These are phyloP conservation scores for Oligia latruncula DNA, from an alignment of 2,888 invertebrate species.

Conservation along the genomic window DNA sequence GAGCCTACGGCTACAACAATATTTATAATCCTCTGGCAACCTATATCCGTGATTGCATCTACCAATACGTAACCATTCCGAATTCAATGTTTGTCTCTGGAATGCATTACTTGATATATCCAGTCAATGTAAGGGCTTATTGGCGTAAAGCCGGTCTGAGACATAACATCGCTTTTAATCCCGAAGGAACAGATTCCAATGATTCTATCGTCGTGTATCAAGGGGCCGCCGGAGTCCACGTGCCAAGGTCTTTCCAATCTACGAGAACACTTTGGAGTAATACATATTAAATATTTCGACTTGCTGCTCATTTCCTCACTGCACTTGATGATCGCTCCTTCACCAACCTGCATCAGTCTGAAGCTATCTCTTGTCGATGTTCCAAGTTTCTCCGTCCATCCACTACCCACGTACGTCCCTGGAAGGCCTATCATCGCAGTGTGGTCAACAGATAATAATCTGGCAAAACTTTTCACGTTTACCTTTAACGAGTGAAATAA, in stretches of 20 bases:
- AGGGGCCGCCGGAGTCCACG: conserved; percentile 20
- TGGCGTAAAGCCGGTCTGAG: background rate
- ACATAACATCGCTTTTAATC: background rate
- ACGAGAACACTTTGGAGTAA: conserved; percentile 5
- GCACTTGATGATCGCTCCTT: conserved; percentile 2
- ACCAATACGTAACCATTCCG: background rate
- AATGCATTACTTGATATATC: conserved; percentile 3
- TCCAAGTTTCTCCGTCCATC: background rate
- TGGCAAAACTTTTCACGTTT: background rate
- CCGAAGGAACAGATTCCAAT: conserved; percentile 14
- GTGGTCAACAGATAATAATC: conserved; percentile 9
- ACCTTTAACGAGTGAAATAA: conserved; percentile 8
- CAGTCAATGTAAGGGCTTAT: background rate
- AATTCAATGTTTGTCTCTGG: background rate
- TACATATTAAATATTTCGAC: conserved; percentile 7
- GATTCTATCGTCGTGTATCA: background rate
- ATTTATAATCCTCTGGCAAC: background rate
- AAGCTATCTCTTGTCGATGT: background rate
- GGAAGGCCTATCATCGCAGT: background rate
- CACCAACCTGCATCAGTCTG: background rate
- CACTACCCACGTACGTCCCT: background rate
- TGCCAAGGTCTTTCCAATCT: background rate
- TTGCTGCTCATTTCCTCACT: background rate
- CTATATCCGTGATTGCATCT: background rate
- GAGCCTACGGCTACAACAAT: background rate